These are phyloP conservation scores for Rhodophaea formosa DNA, from an alignment of 2,888 invertebrate genomes.

Conservation along the genomic window DNA sequence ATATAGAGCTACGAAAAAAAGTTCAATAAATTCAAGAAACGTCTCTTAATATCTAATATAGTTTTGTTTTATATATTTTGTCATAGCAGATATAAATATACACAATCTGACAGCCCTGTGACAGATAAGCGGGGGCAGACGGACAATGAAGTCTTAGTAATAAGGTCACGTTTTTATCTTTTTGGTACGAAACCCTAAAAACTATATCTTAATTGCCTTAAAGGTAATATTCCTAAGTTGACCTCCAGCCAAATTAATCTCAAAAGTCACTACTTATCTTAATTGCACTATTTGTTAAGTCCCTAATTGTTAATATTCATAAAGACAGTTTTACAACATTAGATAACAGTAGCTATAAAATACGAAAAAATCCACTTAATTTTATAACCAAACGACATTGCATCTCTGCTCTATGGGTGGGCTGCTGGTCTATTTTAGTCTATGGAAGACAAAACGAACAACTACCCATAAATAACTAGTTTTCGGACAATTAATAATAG, in stretches of 20 bases:
- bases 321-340: constrained; percentile 22
- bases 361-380: constrained; percentile 53
- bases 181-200: too few relatives aligned
- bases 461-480: constrained; percentile 68
- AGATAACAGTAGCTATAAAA: constrained; percentile 60
- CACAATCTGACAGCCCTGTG: too few relatives aligned
- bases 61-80: too few relatives aligned
- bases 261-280: not conserved
- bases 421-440: constrained; percentile 64
- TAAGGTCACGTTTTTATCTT: too few relatives aligned
- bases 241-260: not conserved
- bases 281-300: not conserved
- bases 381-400: constrained; percentile 57
- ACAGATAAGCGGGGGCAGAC: too few relatives aligned
- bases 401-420: constrained; percentile 63
- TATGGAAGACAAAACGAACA: constrained; percentile 59
- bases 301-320: constrained; percentile 19
- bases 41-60: too few relatives aligned
- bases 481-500: constrained; percentile 76
- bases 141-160: too few relatives aligned
- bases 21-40: too few relatives aligned
- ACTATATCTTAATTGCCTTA: too few relatives aligned
- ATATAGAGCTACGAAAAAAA: too few relatives aligned
- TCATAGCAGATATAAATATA: too few relatives aligned
- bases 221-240: not conserved